Base-by-base conservation (phyloP, 2,888 invertebrate genomes). In the Polymixis lichenea region DNA sequence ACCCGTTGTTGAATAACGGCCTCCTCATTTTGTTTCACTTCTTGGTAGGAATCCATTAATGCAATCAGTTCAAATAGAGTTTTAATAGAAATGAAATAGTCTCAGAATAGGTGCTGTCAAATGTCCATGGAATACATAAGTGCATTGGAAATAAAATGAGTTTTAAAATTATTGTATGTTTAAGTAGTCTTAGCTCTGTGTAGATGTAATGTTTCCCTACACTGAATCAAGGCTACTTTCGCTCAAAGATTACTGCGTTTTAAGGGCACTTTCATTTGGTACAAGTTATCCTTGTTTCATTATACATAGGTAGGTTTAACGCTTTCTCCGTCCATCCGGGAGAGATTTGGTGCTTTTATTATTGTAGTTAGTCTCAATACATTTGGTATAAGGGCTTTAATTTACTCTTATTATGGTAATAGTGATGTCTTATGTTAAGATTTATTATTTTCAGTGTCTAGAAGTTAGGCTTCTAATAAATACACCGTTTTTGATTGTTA, bases 221-320 rank as follows among this genome's bases (percentile, higher is more conserved):
- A 85, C 38, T 68, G 79, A 84, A 91, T 90, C 90, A 91, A 90
- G 92, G 91, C 82, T 89, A 91, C 92, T 92, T 92, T 92, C 92
- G 88, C 90, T 89, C 83, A 82, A 88, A 84, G 78, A 84, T 82
- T 80, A 83, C 80, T 85, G 62, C 77, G 82, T 84, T 87, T 87
- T 89, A 92, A 92, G 92, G 92, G 91, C 90, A 91, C 92, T 93
- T 92, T 92, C 92, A 83, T 92, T 87, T 69, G 70, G 76, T 78
- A 85, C 83, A 78, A 80, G 74, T 78, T 82, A 87, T 88, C 86
- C 88, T 85, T 87, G 76, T 81, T 85, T 75, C 51, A 85, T 61
- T 82, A 67, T 70, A 43, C 43, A 43, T 13, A 78, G 17, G 60
- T 80, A 73, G 68, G 22, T 83, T 64, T 66, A 68, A 56, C 71